These are phyloP conservation scores for Venturia canescens DNA, from an alignment of 1,140 invertebrate genomes.

Conservation along the genomic window DNA sequence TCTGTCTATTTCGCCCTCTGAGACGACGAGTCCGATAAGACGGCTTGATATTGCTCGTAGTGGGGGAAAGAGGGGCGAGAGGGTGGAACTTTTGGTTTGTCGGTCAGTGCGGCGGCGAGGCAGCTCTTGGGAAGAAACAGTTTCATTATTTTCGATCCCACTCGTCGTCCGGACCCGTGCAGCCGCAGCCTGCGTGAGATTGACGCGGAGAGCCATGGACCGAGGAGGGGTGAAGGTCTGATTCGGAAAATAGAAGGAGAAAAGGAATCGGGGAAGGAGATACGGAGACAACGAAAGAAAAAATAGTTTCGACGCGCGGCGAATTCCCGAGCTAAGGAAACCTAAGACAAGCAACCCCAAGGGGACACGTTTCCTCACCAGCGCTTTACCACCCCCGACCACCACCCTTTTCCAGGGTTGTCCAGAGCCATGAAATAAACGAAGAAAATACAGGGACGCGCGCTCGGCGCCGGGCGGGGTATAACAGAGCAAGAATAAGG, in stretches of 20 bases:
- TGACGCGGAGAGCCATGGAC: background rate
- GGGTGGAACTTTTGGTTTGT: conserved; percentile 2
- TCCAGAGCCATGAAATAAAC: conserved; percentile 38
- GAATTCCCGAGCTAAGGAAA: conserved; percentile 53
- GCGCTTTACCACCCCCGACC: background rate
- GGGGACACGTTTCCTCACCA: conserved; percentile 39
- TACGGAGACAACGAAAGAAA: conserved; percentile 15
- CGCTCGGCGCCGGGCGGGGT: background rate
- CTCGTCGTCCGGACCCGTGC: background rate
- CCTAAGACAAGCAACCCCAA: conserved; percentile 55
- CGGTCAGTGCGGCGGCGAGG: conserved; percentile 53
- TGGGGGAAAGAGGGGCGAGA: background rate
- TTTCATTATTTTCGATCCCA: conserved; percentile 57
- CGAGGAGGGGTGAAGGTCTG: background rate
- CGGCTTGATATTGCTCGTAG: background rate
- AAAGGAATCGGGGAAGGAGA: background rate
- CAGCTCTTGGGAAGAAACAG: conserved; percentile 53
- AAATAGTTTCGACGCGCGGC: conserved; percentile 35
- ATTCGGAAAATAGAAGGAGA: background rate
- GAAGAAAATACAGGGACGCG: conserved; percentile 23
- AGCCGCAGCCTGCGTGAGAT: background rate
- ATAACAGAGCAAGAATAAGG: conserved; percentile 24
- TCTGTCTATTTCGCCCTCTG: conserved; percentile 12
- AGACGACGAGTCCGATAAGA: conserved; percentile 26
- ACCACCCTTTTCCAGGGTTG: conserved; percentile 42